These are phyloP conservation scores for Puffinus mauretanicus DNA, from an alignment of 2,113 vertebrate species.

Conservation along the genomic window DNA sequence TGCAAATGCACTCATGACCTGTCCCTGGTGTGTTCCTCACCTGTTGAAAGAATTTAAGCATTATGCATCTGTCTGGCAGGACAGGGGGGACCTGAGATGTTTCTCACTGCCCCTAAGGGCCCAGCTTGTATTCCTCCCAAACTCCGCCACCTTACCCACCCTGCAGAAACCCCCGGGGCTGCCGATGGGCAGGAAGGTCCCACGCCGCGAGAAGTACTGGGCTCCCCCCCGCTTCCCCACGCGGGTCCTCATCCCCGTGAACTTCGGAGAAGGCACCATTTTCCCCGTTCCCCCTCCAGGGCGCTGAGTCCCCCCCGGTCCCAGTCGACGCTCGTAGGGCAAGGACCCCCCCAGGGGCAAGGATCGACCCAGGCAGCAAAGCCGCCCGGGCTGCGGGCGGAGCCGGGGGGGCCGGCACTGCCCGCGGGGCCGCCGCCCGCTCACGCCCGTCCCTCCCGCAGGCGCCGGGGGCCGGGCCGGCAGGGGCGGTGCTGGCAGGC, in stretches of 20 bases:
- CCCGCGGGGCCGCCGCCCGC: no score
- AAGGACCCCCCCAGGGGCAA: neutral
- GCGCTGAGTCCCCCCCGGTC: neutral
- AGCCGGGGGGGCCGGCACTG: neutral
- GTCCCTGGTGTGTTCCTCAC: neutral
- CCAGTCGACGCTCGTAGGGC: neutral
- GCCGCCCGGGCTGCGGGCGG: neutral
- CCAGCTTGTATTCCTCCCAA: neutral
- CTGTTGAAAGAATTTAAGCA: neutral
- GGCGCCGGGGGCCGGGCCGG: no score
- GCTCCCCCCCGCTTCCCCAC: neutral
- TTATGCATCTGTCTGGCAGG: neutral
- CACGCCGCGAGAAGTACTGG: neutral
- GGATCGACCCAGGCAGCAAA: neutral
- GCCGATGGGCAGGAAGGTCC: neutral
- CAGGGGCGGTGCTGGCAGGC: no score
- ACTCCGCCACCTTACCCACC: neutral
- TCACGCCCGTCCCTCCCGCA: no score
- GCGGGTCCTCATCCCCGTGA: neutral
- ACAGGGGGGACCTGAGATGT: neutral
- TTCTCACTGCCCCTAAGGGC: neutral
- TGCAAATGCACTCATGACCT: neutral
- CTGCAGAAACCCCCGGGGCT: neutral
- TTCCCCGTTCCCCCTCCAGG: no score
- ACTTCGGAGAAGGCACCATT: neutral